A percentile compares a stretch with the other conserved stretches of the same genome.
These are phyloP conservation scores for Cerastoderma edule DNA, from an alignment of 2,888 invertebrate species.

Conservation along the genomic window DNA sequence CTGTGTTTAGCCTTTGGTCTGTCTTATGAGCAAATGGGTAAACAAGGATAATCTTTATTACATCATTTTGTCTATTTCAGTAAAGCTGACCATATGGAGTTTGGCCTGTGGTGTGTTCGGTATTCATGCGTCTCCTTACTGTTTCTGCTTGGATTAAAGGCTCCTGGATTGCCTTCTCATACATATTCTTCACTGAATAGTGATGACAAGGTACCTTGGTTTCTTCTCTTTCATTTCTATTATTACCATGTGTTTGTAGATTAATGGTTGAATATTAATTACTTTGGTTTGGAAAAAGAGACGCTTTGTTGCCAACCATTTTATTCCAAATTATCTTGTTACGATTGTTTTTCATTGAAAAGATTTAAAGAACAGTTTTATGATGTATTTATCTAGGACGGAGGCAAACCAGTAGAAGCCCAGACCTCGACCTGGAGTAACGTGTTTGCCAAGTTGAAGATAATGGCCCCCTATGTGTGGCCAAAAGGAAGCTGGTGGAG, in stretches of 20 bases:
- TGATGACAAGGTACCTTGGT: slow-evolving; percentile 41
- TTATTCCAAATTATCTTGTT: no score
- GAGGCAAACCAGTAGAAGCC: slow-evolving; percentile 23
- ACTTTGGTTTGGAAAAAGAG: no score
- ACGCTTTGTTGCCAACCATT: no score
- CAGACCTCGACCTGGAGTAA: slow-evolving; percentile 82
- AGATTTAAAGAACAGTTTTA: no score
- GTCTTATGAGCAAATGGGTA: no score
- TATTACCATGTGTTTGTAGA: not conserved
- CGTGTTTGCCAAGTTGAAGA: slow-evolving; percentile 90
- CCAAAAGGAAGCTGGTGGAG: slow-evolving; percentile 91
- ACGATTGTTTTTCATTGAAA: no score
- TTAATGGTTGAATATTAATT: not conserved
- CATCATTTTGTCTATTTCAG: slow-evolving; percentile 58
- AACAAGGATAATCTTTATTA: no score
- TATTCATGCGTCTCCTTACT: slow-evolving; percentile 91
- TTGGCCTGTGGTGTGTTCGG: slow-evolving; percentile 92
- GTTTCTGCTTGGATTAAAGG: slow-evolving; percentile 88
- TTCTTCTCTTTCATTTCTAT: not conserved
- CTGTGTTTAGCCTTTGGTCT: no score
- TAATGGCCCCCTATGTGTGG: slow-evolving; percentile 96
- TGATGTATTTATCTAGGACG: no score
- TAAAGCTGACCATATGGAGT: slow-evolving; percentile 90
- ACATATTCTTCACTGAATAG: slow-evolving; percentile 50
- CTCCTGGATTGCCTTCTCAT: slow-evolving; percentile 74